Percentiles rank a stretch among this genome's conserved stretches.
phyloP scores from a whole-genome alignment of 2,113 vertebrate genomes.

The Psilopsiagon aymara region DNA sequence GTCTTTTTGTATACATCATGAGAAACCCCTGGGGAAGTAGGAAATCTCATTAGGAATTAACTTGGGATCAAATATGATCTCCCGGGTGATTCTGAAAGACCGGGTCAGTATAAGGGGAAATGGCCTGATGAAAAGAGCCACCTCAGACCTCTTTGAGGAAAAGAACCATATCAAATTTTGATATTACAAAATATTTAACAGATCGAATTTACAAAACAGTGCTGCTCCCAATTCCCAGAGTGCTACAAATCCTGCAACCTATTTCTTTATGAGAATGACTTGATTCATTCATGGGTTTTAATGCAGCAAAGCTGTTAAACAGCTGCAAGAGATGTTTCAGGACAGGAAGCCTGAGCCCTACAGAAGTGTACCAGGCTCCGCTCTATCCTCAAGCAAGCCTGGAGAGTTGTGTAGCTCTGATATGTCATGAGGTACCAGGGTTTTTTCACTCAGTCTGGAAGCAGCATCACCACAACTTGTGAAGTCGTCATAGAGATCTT shows the following conservation, averaged over 20 bases:
- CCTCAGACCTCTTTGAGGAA: not conserved
- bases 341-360: not conserved
- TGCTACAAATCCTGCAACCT: conserved; percentile 29
- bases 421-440: not conserved
- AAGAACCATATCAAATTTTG: conserved; percentile 16
- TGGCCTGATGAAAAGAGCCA: not conserved
- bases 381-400: not conserved
- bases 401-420: not conserved
- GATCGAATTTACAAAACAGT: conserved; percentile 47
- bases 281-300: not conserved
- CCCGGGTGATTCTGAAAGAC: not conserved
- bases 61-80: conserved; percentile 5
- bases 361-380: not conserved
- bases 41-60: conserved; percentile 46
- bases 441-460: not conserved
- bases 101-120: not conserved
- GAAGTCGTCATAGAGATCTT: not conserved
- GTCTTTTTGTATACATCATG: not conserved
- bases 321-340: not conserved
- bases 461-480: not conserved
- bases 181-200: conserved; percentile 50
- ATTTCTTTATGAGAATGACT: not conserved
- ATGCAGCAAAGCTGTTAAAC: conserved; percentile 36
- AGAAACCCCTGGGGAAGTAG: not conserved
- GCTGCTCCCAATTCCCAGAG: conserved; percentile 28